These are phyloP conservation scores for Spodoptera litura DNA, from an alignment of 1,140 invertebrate genomes.

Conservation along the genomic window DNA sequence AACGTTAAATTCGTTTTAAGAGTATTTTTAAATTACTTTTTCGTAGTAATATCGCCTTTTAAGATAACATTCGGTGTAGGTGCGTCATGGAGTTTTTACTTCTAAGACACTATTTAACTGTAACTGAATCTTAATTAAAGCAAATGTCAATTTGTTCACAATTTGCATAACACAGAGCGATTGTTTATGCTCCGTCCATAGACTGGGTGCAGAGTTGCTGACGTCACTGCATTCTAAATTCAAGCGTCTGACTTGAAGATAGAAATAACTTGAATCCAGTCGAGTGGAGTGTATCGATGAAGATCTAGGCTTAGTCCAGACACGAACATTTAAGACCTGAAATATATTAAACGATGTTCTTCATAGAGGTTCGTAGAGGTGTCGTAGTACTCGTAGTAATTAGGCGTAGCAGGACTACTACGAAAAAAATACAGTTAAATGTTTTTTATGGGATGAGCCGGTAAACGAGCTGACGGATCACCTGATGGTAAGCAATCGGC, in stretches of 20 bases:
- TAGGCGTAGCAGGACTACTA: too few relatives aligned
- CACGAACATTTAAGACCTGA: too few relatives aligned
- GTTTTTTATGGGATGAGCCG: too few relatives aligned
- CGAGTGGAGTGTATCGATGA: not conserved
- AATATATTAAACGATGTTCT: not conserved
- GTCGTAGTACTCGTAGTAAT: too few relatives aligned
- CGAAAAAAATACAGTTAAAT: too few relatives aligned
- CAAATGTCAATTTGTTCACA: not conserved
- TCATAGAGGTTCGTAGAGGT: not conserved
- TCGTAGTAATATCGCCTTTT: too few relatives aligned
- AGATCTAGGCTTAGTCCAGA: not conserved
- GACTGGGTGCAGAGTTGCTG: not conserved
- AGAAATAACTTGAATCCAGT: conserved; percentile 11
- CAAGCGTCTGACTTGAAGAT: not conserved
- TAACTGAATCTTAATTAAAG: not conserved
- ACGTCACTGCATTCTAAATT: not conserved
- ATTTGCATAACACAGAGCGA: conserved; percentile 7
- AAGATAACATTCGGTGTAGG: too few relatives aligned
- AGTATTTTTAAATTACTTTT: too few relatives aligned
- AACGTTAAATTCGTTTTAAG: too few relatives aligned
- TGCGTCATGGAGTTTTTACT: not conserved
- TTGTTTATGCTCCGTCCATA: conserved; percentile 1
- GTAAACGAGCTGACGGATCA: too few relatives aligned
- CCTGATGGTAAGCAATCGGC: too few relatives aligned
- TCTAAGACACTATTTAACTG: too few relatives aligned